These are phyloP conservation scores for Actinia tenebrosa DNA, from an alignment of 64 coral and sea anemone species.

Conservation along the genomic window DNA sequence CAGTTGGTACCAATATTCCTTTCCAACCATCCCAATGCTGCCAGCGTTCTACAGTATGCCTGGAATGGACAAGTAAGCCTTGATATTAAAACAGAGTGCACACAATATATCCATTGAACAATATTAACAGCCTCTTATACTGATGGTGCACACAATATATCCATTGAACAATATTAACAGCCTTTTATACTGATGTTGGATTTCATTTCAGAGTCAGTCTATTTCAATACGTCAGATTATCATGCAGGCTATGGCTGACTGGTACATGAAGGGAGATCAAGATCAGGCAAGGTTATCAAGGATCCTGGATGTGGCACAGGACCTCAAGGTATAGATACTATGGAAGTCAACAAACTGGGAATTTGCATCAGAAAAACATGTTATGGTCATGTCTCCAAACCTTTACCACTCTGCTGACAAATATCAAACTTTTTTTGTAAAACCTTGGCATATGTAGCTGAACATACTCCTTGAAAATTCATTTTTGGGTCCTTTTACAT, in stretches of 20 bases:
- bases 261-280: constrained; percentile 94
- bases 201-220: constrained; percentile 68
- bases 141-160: too few relatives aligned
- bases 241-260: constrained; percentile 98
- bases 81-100: background rate
- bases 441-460: too few relatives aligned
- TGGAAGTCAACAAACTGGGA: background rate
- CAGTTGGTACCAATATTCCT: constrained; percentile 86
- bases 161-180: too few relatives aligned
- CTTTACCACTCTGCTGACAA: too few relatives aligned
- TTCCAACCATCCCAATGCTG: constrained; percentile 95
- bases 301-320: constrained; percentile 95
- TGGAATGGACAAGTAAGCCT: constrained; percentile 95
- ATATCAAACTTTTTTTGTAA: too few relatives aligned
- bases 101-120: too few relatives aligned
- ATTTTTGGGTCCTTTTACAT: too few relatives aligned
- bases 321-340: constrained; percentile 62
- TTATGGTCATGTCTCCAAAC: too few relatives aligned
- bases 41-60: constrained; percentile 88
- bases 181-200: background rate
- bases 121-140: too few relatives aligned
- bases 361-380: too few relatives aligned
- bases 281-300: constrained; percentile 82
- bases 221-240: constrained; percentile 89
- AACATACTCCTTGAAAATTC: too few relatives aligned